Percentiles rank a stretch among this genome's conserved stretches.
Conservation (phyloP, 2,113 vertebrate genomes). For the Tyrannus savana region DNA sequence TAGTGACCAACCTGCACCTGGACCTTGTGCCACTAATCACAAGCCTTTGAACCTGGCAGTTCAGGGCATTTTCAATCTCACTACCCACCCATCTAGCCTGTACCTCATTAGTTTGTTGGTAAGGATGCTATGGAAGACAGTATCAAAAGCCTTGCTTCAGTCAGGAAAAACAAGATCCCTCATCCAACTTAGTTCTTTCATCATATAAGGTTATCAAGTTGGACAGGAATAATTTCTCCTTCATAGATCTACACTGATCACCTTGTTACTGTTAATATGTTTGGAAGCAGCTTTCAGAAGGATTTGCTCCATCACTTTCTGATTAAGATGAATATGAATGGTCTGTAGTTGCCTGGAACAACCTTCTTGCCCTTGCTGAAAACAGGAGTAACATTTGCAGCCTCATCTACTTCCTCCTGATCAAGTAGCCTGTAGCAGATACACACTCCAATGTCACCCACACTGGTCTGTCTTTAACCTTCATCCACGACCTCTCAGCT, state of each 20-base stretch:
- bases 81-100: not conserved
- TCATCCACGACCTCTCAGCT: not conserved
- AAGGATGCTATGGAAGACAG: not conserved
- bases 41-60: not conserved
- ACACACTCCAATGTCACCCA: not conserved
- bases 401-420: not conserved
- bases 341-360: not conserved
- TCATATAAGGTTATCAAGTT: not conserved
- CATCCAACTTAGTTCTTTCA: not conserved
- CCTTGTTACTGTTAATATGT: not conserved
- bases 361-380: not conserved
- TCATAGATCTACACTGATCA: not conserved
- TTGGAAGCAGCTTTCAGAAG: not conserved
- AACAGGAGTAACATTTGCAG: not conserved
- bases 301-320: not conserved
- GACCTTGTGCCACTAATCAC: not conserved
- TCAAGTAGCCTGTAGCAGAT: not conserved
- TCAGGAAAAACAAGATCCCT: not conserved
- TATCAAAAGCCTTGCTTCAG: not conserved
- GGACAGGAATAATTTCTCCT: not conserved
- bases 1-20: not conserved
- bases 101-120: not conserved
- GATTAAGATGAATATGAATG: not conserved
- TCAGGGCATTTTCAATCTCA: not conserved
- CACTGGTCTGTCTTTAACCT: no score